phyloP scores from a whole-genome alignment of 2,797 vertebrate species.

The Cyprinodon diabolis region DNA sequence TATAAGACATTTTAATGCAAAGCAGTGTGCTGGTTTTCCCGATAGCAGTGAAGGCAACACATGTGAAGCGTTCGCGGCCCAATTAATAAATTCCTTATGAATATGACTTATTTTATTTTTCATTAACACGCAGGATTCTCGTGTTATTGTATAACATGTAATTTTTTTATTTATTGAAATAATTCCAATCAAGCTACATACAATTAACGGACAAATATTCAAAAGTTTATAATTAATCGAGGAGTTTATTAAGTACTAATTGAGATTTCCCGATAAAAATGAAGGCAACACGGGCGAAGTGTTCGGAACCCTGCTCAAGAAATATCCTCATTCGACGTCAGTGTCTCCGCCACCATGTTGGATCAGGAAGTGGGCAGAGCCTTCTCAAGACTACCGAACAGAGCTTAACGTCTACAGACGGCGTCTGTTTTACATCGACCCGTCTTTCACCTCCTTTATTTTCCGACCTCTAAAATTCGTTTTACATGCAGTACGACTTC shows the following conservation, averaged over 20 bases:
- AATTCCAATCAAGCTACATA: no score
- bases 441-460: constrained; percentile 19
- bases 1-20: background rate
- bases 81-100: no score
- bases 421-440: constrained; percentile 26
- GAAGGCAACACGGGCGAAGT: constrained; percentile 6
- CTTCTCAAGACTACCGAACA: constrained; percentile 49
- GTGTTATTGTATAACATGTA: no score
- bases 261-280: background rate
- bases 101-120: no score
- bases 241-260: no score
- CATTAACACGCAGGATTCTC: no score
- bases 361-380: constrained; percentile 77
- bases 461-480: constrained; percentile 14
- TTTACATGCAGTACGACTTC: constrained; percentile 54
- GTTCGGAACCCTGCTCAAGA: background rate
- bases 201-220: no score
- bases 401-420: constrained; percentile 43
- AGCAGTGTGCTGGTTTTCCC: background rate
- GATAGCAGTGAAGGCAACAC: background rate
- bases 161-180: no score
- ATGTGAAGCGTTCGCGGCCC: constrained; percentile 4
- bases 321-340: constrained; percentile 80
- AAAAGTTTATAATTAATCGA: no score
- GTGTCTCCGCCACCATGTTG: constrained; percentile 87